Evolutionary conservation across 1,140 invertebrate genomes (phyloP), one percentile per base, ranked within the genome.

Genomic region (Brachionus asplanchnoidis): DNA sequence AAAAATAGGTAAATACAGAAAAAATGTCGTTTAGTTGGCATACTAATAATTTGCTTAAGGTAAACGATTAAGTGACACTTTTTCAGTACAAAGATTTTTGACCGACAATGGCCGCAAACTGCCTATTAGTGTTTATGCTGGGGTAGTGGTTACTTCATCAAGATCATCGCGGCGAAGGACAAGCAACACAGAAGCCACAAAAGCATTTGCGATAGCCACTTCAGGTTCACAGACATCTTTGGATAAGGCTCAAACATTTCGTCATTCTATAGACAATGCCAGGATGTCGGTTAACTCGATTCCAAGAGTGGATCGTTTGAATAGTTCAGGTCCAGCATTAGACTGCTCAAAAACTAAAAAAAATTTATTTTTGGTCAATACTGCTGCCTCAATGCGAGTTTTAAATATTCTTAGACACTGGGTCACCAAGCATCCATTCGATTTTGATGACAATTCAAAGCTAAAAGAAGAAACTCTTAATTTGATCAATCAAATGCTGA

Each of bases 91-190:
- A 65, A 65, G 17, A 50, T 36, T 60, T 44, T 53, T 80, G 50
- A 28, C 28, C 6, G 53, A 65, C 14, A 85, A 86, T 87, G 32
- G 66, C 4, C 88, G 88, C 28, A 88, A 88, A 9, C 88, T 90
- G 73, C 87, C 90, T 85, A 87, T 89, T 75, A 84, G 87, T 83
- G 87, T 89, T 80, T 87, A 88, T 66, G 90, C 90, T 14, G 95
- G 95, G 3, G 95, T 96, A 8, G 95, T 97, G 11, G 95, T 97
- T n/a, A 97, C 95, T 0, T 96, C 95, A 32, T 95, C 94, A 86
- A 90, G 95, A 60, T 94, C 95, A 87, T 95, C 95, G 2, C 94
- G 95, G 87, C 89, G 95, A 89, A 94, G 95, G 91, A 95, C 94
- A 87, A 96, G 95, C 88, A 95, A 94, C 11, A 95, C 95, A 1